Evolutionary conservation across 2,888 invertebrate genomes (phyloP).

Genomic region (Nowickia ferox): DNA sequence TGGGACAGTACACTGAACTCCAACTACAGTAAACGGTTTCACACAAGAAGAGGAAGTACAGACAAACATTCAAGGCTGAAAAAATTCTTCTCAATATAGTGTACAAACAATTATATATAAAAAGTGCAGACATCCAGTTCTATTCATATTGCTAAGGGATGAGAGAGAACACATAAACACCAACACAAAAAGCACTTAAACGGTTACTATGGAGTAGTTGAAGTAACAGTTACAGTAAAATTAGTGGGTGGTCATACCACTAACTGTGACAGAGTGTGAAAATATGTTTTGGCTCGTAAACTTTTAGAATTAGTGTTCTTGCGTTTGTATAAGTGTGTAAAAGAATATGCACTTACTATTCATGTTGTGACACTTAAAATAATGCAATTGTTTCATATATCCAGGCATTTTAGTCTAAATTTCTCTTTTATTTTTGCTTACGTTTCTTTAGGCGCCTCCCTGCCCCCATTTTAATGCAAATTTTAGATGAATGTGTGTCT

Average conservation of each 20-base stretch:
- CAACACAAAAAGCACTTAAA: neutral
- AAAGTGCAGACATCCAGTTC: neutral
- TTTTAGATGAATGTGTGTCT: neutral
- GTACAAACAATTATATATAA: neutral
- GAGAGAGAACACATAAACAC: neutral
- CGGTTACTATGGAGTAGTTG: conserved; percentile 16
- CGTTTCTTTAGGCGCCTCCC: neutral
- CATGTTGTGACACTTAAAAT: conserved; percentile 67
- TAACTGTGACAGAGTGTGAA: conserved; percentile 12
- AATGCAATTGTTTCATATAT: conserved; percentile 68
- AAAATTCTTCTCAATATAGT: no score
- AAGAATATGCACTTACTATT: conserved; percentile 26
- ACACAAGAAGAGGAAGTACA: neutral
- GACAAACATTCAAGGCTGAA: neutral
- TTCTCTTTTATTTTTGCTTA: conserved; percentile 5
- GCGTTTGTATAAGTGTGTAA: neutral
- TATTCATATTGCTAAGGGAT: neutral
- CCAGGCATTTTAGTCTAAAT: conserved; percentile 52
- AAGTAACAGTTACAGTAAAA: neutral
- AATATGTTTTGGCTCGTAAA: conserved; percentile 3
- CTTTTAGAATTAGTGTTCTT: neutral
- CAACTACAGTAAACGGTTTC: neutral
- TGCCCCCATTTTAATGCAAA: neutral
- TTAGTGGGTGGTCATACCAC: neutral
- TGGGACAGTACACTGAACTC: conserved; percentile 21